These are phyloP conservation scores for Sprattus sprattus DNA, from an alignment of 2,113 vertebrate genomes.

Conservation along the genomic window DNA sequence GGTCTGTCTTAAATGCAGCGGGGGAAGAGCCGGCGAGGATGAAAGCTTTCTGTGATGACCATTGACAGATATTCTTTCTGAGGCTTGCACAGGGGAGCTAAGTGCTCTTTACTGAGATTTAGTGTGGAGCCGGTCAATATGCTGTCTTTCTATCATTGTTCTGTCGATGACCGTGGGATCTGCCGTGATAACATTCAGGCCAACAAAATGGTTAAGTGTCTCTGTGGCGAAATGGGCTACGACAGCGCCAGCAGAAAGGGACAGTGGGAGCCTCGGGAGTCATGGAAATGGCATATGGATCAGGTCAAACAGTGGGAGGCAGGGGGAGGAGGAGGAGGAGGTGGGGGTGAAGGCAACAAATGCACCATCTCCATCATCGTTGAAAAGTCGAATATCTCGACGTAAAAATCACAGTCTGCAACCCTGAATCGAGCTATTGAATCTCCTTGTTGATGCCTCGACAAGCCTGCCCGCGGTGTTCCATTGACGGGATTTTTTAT, in stretches of 20 bases:
- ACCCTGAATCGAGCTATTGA: neutral
- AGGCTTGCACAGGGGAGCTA: slow-evolving; percentile 65
- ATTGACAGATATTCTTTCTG: slow-evolving; percentile 71
- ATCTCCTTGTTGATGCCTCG: neutral
- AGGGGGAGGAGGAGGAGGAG: slow-evolving; percentile 44
- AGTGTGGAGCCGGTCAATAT: slow-evolving; percentile 63
- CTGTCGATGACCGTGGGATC: slow-evolving; percentile 69
- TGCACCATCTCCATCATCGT: neutral
- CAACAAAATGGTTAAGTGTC: slow-evolving; percentile 47
- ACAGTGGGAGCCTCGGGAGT: neutral
- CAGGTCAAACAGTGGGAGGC: slow-evolving; percentile 21
- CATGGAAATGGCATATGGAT: slow-evolving; percentile 9
- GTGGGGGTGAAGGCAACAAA: neutral
- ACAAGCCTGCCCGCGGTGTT: neutral
- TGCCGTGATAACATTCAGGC: slow-evolving; percentile 57
- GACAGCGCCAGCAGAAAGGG: neutral
- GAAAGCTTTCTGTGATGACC: slow-evolving; percentile 69
- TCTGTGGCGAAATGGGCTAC: slow-evolving; percentile 26
- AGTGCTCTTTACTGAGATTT: slow-evolving; percentile 76
- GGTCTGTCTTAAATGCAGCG: neutral
- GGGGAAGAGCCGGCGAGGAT: slow-evolving; percentile 48
- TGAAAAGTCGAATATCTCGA: neutral
- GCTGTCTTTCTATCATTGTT: slow-evolving; percentile 65
- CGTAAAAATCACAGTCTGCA: neutral
- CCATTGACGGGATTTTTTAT: neutral